phyloP scores from a whole-genome alignment of 2,888 invertebrate genomes.

The Oxycera nigricornis region DNA sequence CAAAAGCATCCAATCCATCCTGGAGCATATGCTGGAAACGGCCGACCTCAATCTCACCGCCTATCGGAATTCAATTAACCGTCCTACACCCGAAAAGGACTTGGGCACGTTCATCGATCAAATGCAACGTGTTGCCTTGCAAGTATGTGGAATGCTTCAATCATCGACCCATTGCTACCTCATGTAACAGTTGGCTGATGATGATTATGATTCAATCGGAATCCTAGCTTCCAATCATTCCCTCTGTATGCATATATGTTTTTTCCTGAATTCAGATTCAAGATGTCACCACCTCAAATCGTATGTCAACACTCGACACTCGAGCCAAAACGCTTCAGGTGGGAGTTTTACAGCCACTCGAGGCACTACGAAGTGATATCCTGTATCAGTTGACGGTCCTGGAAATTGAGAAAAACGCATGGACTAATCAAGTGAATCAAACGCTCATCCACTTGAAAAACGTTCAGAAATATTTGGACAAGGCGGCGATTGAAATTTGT shows the following conservation, averaged over 20 bases:
- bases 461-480: constrained; percentile 79
- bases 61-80: constrained; percentile 58
- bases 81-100: constrained; percentile 62
- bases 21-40: constrained; percentile 60
- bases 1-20: constrained; percentile 58
- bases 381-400: constrained; percentile 78
- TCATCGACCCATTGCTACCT: neutral
- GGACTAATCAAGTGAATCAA: constrained; percentile 74
- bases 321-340: constrained; percentile 71
- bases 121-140: constrained; percentile 62
- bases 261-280: constrained; percentile 62
- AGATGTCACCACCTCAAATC: constrained; percentile 74
- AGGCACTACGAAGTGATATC: constrained; percentile 73
- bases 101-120: constrained; percentile 62
- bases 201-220: neutral
- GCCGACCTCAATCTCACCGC: constrained; percentile 60
- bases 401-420: constrained; percentile 75
- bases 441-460: constrained; percentile 76
- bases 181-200: neutral
- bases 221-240: constrained; percentile 2
- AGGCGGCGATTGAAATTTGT: constrained; percentile 74
- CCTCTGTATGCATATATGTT: neutral
- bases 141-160: constrained; percentile 52
- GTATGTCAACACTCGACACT: constrained; percentile 73
- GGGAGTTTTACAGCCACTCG: constrained; percentile 72